A percentile compares a stretch with the other conserved stretches of the same genome.
These are phyloP conservation scores for Cromileptes altivelis DNA, from an alignment of 2,113 vertebrate genomes.

Conservation along the genomic window DNA sequence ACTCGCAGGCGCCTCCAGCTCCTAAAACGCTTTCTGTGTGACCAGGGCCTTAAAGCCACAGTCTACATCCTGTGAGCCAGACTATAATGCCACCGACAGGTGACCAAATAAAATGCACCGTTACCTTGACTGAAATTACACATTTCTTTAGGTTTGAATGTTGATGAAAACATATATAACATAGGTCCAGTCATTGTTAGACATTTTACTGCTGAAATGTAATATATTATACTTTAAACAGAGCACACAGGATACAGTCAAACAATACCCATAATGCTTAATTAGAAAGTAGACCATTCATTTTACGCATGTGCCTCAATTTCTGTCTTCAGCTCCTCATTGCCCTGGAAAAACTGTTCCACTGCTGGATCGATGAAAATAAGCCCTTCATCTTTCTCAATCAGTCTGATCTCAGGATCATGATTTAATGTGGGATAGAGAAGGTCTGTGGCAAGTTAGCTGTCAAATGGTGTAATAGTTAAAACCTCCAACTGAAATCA, in stretches of 20 bases:
- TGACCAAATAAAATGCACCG: too few species aligned
- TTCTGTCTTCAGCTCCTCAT: not conserved
- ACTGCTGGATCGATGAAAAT: not conserved
- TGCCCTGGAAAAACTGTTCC: not conserved
- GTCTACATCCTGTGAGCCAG: too few species aligned
- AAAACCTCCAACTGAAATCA: not conserved
- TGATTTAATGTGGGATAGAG: not conserved
- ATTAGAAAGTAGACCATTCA: not conserved
- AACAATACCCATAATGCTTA: not conserved
- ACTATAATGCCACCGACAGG: too few species aligned
- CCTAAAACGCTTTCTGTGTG: too few species aligned
- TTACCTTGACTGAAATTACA: too few species aligned
- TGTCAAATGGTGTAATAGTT: not conserved
- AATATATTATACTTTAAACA: too few species aligned
- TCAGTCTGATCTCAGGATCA: conserved; percentile 4
- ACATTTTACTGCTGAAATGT: too few species aligned
- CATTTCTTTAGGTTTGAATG: too few species aligned
- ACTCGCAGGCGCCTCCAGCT: too few species aligned
- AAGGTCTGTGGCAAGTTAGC: not conserved
- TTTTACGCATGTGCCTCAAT: not conserved
- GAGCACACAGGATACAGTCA: not conserved
- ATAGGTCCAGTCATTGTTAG: too few species aligned
- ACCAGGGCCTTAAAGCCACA: too few species aligned
- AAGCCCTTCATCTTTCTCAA: not conserved
- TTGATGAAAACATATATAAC: too few species aligned